phyloP scores from a whole-genome alignment of 1,140 invertebrate genomes.

The Bicyclus anynana region DNA sequence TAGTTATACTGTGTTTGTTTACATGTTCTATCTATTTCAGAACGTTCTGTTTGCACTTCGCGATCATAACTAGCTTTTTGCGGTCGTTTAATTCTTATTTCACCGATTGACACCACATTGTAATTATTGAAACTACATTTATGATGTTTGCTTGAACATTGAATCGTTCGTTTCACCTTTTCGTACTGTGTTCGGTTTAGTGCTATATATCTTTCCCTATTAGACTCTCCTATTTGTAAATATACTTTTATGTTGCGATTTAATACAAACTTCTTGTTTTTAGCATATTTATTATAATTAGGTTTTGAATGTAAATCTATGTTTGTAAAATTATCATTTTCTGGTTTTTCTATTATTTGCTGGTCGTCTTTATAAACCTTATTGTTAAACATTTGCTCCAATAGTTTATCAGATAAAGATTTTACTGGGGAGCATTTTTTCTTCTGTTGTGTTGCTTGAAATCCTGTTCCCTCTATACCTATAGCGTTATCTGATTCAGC shows the following conservation, averaged over 20 bases:
- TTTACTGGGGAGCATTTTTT: neutral
- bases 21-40: conserved; percentile 8
- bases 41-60: conserved; percentile 21
- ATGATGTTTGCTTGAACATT: conserved; percentile 29
- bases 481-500: too few relatives aligned
- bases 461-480: neutral
- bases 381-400: too few relatives aligned
- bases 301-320: neutral
- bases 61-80: conserved; percentile 10
- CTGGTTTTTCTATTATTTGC: neutral
- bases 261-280: conserved; percentile 20
- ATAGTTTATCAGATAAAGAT: neutral
- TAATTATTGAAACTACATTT: conserved; percentile 24
- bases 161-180: conserved; percentile 52
- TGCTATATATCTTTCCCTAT: conserved; percentile 44
- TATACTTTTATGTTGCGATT: conserved; percentile 50
- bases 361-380: neutral
- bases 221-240: conserved; percentile 40
- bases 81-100: conserved; percentile 26
- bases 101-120: conserved; percentile 37
- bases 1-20: conserved; percentile 4
- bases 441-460: neutral
- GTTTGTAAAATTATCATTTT: neutral
- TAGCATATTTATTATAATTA: conserved; percentile 12
- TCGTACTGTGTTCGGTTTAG: conserved; percentile 52